phyloP scores from a whole-genome alignment of 2,113 vertebrate genomes.

The Tauraco erythrolophus region DNA sequence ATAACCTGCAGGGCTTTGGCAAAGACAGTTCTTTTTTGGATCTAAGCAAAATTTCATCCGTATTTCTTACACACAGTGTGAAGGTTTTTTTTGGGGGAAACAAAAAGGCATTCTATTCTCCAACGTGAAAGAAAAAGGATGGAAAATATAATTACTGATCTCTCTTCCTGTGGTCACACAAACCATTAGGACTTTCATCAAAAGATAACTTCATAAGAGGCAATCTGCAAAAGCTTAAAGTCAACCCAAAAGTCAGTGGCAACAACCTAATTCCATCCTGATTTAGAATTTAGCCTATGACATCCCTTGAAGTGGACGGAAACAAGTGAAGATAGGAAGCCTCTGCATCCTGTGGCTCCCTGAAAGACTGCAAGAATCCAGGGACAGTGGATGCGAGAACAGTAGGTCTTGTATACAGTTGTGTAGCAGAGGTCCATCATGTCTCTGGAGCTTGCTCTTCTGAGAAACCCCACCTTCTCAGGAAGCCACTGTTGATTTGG shows the following conservation, averaged over 20 bases:
- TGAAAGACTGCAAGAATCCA: background rate
- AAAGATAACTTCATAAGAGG: background rate
- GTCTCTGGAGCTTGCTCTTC: background rate
- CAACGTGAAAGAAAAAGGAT: background rate
- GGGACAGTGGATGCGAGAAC: background rate
- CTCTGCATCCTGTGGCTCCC: background rate
- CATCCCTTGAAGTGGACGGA: background rate
- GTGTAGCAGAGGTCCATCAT: background rate
- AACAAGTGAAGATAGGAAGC: background rate
- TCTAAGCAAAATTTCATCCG: background rate
- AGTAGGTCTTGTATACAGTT: background rate
- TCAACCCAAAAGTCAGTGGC: background rate
- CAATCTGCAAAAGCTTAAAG: background rate
- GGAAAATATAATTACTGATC: background rate
- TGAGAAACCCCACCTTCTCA: background rate
- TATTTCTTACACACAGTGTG: background rate
- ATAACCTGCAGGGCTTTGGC: background rate
- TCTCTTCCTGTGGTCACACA: background rate
- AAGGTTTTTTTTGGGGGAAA: background rate
- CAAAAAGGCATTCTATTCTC: background rate
- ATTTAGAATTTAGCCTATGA: background rate
- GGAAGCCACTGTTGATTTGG: background rate
- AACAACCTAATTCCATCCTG: background rate
- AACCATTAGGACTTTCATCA: background rate
- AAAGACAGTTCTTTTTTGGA: background rate